Evolutionary conservation across 2,888 invertebrate genomes (phyloP).

Genomic region (Netelia melanura): DNA sequence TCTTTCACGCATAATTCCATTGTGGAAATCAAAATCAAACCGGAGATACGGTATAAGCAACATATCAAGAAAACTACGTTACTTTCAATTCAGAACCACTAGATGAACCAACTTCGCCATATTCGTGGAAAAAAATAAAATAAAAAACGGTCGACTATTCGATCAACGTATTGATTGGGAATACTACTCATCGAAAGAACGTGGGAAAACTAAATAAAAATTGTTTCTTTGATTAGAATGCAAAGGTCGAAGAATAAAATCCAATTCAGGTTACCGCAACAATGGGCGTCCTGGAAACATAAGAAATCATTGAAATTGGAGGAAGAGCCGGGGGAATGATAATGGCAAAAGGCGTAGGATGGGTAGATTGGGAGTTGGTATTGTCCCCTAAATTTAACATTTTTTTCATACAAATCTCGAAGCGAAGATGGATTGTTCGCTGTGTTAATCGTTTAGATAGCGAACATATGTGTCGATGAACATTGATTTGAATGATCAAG

Average conservation of each 20-base stretch:
- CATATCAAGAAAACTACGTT: neutral
- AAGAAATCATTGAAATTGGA: conserved; percentile 56
- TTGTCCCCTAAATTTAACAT: conserved; percentile 44
- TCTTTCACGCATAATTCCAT: neutral
- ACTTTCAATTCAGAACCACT: neutral
- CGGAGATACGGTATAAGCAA: neutral
- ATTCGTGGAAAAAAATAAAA: neutral
- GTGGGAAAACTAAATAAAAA: conserved; percentile 48
- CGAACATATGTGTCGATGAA: neutral
- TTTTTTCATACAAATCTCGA: conserved; percentile 44
- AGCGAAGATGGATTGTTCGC: conserved; percentile 13
- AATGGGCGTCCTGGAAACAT: conserved; percentile 63
- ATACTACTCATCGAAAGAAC: neutral
- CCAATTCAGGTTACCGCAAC: conserved; percentile 49
- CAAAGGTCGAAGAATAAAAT: conserved; percentile 6
- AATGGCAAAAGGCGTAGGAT: conserved; percentile 19
- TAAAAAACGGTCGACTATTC: neutral
- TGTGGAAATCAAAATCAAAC: neutral
- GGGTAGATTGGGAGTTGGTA: conserved; percentile 26
- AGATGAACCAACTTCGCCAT: neutral
- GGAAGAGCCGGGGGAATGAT: conserved; percentile 27
- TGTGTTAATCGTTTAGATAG: neutral
- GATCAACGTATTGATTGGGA: conserved; percentile 14
- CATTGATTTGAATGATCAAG: neutral
- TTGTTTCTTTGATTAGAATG: conserved; percentile 65